Percentiles rank a stretch among this genome's conserved stretches.
phyloP scores from a whole-genome alignment of 1,140 invertebrate species.

The Hycleus phaleratus region DNA sequence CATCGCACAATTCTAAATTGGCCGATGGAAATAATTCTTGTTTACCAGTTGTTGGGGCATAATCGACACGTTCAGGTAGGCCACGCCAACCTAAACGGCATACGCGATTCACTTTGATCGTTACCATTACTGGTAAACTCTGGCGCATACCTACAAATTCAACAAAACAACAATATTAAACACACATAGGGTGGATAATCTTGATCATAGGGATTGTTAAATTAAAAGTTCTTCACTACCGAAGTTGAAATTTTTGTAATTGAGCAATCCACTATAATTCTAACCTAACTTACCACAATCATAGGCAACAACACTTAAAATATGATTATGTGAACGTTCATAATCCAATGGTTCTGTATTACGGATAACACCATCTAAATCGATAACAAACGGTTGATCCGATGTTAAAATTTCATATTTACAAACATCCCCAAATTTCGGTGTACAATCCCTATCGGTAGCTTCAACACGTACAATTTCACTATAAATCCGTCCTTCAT shows the following conservation, averaged over 20 bases:
- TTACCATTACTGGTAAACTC: conserved; percentile 85
- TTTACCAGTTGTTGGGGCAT: conserved; percentile 74
- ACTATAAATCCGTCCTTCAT: conserved; percentile 84
- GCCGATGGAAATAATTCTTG: conserved; percentile 77
- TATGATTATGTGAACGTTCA: conserved; percentile 88
- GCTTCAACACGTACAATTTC: conserved; percentile 86
- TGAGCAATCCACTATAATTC: too few relatives aligned
- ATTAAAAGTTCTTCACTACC: too few relatives aligned
- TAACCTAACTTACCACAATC: conserved; percentile 67
- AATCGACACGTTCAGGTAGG: conserved; percentile 84
- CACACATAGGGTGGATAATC: conserved; percentile 36
- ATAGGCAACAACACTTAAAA: conserved; percentile 92
- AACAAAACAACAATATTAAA: not conserved
- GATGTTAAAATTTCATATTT: conserved; percentile 89
- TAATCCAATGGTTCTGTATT: conserved; percentile 90
- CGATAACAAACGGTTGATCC: conserved; percentile 86
- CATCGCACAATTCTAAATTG: conserved; percentile 79
- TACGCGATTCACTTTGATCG: conserved; percentile 73
- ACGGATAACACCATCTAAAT: conserved; percentile 79
- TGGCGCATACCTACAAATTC: conserved; percentile 65
- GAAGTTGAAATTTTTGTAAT: too few relatives aligned
- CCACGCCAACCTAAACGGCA: conserved; percentile 56
- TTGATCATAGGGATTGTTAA: too few relatives aligned
- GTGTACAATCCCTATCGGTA: conserved; percentile 83
- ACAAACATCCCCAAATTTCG: conserved; percentile 88